Conservation (phyloP, 2,797 vertebrate genomes). For the Cyclopterus lumpus region DNA sequence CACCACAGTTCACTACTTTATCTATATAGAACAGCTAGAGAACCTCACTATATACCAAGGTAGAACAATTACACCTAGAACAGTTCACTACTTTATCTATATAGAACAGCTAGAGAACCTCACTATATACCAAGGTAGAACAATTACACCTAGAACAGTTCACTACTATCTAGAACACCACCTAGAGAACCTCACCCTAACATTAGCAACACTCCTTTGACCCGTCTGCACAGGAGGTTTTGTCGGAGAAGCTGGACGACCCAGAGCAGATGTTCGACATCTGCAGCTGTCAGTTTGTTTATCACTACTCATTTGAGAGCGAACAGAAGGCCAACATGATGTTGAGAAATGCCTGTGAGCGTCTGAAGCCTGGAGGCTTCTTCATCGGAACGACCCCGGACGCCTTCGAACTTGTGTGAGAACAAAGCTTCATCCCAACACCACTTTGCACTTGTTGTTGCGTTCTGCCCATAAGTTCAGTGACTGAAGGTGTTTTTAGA, state of each 20-base stretch:
- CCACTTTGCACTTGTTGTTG: no score
- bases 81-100: not conserved
- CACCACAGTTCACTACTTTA: not conserved
- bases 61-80: not conserved
- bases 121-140: constrained; percentile 78
- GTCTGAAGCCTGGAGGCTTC: constrained; percentile 91
- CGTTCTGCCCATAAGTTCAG: not conserved
- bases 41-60: constrained; percentile 78
- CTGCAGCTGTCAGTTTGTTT: constrained; percentile 98
- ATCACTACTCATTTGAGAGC: constrained; percentile 97
- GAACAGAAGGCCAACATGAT: constrained; percentile 92
- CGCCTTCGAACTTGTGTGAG: constrained; percentile 94
- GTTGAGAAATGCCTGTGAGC: constrained; percentile 95
- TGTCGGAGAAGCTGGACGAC: constrained; percentile 87
- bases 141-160: not conserved
- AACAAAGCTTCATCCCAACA: not conserved
- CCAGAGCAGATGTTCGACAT: constrained; percentile 88
- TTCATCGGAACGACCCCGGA: constrained; percentile 98
- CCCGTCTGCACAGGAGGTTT: constrained; percentile 83
- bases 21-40: not conserved
- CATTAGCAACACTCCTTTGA: no score
- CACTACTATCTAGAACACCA: not conserved
- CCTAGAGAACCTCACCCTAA: not conserved
- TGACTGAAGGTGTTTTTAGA: not conserved
- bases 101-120: not conserved